Evolutionary conservation across 2,888 invertebrate species (phyloP).

Genomic region (Drosophila borborema): DNA sequence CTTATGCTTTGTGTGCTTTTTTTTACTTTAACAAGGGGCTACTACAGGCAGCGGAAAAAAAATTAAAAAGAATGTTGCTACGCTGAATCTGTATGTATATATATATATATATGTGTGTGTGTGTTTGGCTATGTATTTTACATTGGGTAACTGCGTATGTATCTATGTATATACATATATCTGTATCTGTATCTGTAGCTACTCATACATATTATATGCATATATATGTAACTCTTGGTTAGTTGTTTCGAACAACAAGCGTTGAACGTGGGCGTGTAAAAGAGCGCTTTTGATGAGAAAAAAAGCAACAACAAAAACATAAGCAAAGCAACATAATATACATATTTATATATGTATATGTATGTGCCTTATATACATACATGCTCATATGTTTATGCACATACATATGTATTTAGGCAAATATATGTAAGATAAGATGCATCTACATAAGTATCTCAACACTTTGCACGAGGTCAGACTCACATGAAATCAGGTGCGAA

Average conservation of each 20-base stretch:
- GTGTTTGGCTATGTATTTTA: slow-evolving; percentile 4
- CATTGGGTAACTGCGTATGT: slow-evolving; percentile 1
- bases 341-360: not conserved
- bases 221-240: slow-evolving; percentile 21
- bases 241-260: slow-evolving; percentile 13
- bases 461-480: slow-evolving; percentile 45
- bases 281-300: slow-evolving; percentile 7
- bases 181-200: slow-evolving; percentile 8
- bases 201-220: slow-evolving; percentile 1
- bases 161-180: slow-evolving; percentile 17
- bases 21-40: slow-evolving; percentile 41
- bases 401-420: too few species aligned
- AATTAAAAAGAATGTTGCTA: slow-evolving; percentile 24
- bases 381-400: not conserved
- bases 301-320: not conserved
- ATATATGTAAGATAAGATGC: not conserved
- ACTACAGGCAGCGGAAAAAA: slow-evolving; percentile 37
- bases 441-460: slow-evolving; percentile 18
- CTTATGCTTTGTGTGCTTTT: slow-evolving; percentile 22
- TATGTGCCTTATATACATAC: not conserved
- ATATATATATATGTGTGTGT: not conserved
- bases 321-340: slow-evolving; percentile 1
- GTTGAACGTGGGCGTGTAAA: slow-evolving; percentile 13
- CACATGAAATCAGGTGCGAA: slow-evolving; percentile 31
- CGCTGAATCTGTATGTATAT: not conserved